Evolutionary conservation across 2,888 invertebrate genomes (phyloP), one percentile per base, ranked within the genome.

Genomic region (Erebia ligea): DNA sequence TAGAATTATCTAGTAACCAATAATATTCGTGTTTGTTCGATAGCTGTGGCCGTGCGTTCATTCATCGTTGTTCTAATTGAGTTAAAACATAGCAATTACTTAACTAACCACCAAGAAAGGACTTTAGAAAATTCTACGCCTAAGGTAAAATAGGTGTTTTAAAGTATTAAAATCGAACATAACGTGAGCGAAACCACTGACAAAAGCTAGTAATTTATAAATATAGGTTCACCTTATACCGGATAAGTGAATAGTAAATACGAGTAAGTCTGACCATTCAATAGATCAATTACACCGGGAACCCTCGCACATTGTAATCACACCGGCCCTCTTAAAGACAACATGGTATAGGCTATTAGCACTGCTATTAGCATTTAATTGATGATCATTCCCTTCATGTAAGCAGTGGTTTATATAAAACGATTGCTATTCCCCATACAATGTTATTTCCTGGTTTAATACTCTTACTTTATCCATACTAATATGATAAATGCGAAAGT

Each of bases 281-380:
- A 11, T n/a, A 42, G 42, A 42, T 61, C 61, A 42, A 61, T 61
- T 61, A 61, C 61, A 17, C 13, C 13, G 34, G 40, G 40, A 40
- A 40, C 58, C 58, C 61, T 42, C 61, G 19, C 67, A 58, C 67
- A 57, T 58, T 67, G 67, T 67, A 61, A 61, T 61, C 45, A 61
- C 42, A 19, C 17, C 42, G 17, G 19, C 13, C 11, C 19, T n/a
- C 42, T 17, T 58, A 61, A 19, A 6, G 61, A 61, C 61, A 45
- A 61, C 61, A 61, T 5, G 42, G 61, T 19, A 45, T 6, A 13
- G 61, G 10, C 61, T 19, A 61, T 61, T 61, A 61, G 17, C 42
- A 17, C 17, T 17, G 10, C 61, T 13, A 61, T 61, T 45, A 61
- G 11, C 61, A 17, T 42, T 42, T 45, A 61, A 61, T 61, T 61